Base-by-base conservation (phyloP, 1,140 invertebrate genomes). In the Hydropsyche tenuis region DNA sequence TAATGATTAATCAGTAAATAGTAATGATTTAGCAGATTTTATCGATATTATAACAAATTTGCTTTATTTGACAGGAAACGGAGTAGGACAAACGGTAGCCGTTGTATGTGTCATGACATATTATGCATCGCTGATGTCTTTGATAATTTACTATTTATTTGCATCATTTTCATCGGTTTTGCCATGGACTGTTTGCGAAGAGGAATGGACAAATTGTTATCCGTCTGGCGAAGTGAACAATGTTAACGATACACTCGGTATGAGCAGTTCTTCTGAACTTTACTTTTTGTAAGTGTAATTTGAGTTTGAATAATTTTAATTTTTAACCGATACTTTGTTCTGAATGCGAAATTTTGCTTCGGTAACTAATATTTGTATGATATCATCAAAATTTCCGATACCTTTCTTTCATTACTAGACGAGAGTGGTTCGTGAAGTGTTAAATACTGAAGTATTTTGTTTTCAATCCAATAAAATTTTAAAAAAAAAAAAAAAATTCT, bases 71-170 rank as follows among this genome's bases (percentile, higher is more conserved):
- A 60, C 80, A 89, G 93, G 93, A 72, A 87, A 93, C 11, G 93
- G 92, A 5, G 92, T 91, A 79, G 90, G 90, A 0, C 91, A 92
- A 80, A 89, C 91, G 4, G 84, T 92, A 0, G 87, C 92, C 0
- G 90, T 91, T 3, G 87, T 87, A n/a, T 84, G 92, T 64, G 88
- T 94, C n/a, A 87, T 91, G 23, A 88, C 91, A 0, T 92, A 92
- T 80, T 93, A 93, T 78, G 90, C 90, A 46, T 88, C 91, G 3
- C 88, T 93, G 60, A 91, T 92, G 79, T 89, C 89, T 0, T 81
- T 92, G 75, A 91, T 89, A 2, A 82, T 93, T 3, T 90, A 88
- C 75, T 93, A 92, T 78, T 81, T 93, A 69, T 80, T 89, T 1
- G 87, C 87, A 73, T 90, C 90, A 11, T 92, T 92, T 76, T 80